These are phyloP conservation scores for Chrysochloris asiatica DNA, from an alignment of 2,113 vertebrate genomes.

Conservation along the genomic window DNA sequence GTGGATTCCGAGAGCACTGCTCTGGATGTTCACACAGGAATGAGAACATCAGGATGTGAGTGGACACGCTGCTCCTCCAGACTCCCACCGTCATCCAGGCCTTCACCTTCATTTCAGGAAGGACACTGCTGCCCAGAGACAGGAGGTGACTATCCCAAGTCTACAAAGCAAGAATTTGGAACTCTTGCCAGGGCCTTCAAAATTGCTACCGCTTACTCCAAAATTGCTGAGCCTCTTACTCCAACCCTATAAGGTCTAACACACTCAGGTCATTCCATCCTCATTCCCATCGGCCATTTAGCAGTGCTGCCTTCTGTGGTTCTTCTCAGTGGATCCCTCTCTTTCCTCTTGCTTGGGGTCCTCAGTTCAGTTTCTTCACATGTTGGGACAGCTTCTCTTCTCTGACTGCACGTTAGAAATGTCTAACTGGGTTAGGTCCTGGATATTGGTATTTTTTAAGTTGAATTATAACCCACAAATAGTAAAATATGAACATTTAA, in stretches of 20 bases:
- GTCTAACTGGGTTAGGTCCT: background rate
- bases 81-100: fast-evolving
- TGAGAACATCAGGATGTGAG: background rate
- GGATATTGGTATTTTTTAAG: background rate
- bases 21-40: background rate
- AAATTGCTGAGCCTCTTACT: background rate
- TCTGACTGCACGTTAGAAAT: background rate
- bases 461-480: background rate
- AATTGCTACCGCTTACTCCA: background rate
- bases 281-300: too few species aligned
- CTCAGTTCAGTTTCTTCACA: too few species aligned
- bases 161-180: background rate
- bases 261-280: too few species aligned
- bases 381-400: background rate
- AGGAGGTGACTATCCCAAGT: too few species aligned
- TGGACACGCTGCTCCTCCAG: background rate
- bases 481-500: background rate
- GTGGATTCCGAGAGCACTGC: background rate
- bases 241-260: background rate
- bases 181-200: background rate
- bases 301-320: background rate
- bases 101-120: background rate
- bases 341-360: background rate
- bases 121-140: background rate
- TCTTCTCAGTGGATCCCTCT: background rate